Percentiles rank a stretch among this genome's conserved stretches.
These are phyloP conservation scores for Theristicus caerulescens DNA, from an alignment of 2,113 vertebrate species.

Conservation along the genomic window DNA sequence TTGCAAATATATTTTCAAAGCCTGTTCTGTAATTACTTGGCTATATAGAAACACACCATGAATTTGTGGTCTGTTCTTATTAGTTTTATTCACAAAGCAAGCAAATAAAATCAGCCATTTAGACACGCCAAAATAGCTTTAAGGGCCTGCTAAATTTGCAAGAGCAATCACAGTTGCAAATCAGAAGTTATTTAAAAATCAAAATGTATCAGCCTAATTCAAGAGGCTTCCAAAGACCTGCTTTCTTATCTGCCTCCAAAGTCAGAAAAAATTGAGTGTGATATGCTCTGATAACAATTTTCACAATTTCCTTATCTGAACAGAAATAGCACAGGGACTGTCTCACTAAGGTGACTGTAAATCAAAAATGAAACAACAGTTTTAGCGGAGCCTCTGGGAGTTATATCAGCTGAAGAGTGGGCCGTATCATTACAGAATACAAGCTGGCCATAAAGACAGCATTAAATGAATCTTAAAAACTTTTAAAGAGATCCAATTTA, in stretches of 20 bases:
- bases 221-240: not conserved
- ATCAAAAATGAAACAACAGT: constrained; percentile 2
- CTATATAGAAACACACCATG: constrained; percentile 4
- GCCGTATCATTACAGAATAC: not conserved
- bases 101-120: constrained; percentile 19
- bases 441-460: not conserved
- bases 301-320: not conserved
- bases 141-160: constrained; percentile 8
- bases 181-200: not conserved
- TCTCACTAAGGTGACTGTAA: not conserved
- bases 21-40: not conserved
- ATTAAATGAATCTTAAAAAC: not conserved
- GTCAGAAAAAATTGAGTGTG: not conserved
- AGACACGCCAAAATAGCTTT: not conserved
- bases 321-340: constrained; percentile 2
- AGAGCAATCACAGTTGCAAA: not conserved
- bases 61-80: not conserved
- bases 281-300: not conserved
- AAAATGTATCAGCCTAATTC: not conserved
- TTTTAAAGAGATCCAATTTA: not conserved
- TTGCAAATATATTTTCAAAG: constrained; percentile 37
- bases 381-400: constrained; percentile 16
- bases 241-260: not conserved
- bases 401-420: not conserved
- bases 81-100: constrained; percentile 31